Conservation (phyloP, 2,797 vertebrate species). For the Crypturellus tataupa region DNA sequence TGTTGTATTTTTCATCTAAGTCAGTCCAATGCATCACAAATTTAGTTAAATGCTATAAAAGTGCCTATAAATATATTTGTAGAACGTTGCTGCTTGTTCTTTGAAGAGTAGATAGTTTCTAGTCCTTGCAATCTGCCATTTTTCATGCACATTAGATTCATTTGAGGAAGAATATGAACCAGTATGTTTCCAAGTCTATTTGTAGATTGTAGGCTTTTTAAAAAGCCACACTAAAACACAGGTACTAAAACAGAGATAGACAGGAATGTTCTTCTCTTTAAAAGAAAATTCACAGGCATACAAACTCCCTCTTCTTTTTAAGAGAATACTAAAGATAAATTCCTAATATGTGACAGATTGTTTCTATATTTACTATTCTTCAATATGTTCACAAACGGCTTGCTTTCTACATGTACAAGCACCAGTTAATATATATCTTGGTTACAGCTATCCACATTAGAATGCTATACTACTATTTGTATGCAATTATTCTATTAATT, state of each 20-base stretch:
- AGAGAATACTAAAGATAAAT: background rate
- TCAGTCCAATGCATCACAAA: constrained; percentile 14
- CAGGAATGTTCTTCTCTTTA: background rate
- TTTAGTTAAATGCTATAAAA: constrained; percentile 20
- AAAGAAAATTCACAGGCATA: background rate
- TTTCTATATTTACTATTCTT: background rate
- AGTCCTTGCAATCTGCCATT: constrained; percentile 42
- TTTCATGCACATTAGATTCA: constrained; percentile 28
- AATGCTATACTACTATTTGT: background rate
- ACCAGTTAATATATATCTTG: background rate
- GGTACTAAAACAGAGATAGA: background rate
- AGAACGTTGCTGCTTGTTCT: constrained; percentile 46
- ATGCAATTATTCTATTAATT: constrained; percentile 56
- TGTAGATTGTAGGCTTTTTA: background rate
- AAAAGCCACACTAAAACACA: background rate
- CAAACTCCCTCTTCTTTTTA: background rate
- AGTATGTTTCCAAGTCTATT: constrained; percentile 21
- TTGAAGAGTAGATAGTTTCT: constrained; percentile 5
- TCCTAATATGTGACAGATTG: background rate
- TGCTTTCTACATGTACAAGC: background rate
- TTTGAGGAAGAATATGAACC: background rate
- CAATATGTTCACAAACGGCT: background rate
- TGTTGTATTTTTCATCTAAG: constrained; percentile 8
- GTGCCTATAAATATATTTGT: constrained; percentile 67
- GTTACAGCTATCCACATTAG: background rate